Evolutionary conservation across 2,113 vertebrate genomes (phyloP).

Genomic region (Stegostoma tigrinum): DNA sequence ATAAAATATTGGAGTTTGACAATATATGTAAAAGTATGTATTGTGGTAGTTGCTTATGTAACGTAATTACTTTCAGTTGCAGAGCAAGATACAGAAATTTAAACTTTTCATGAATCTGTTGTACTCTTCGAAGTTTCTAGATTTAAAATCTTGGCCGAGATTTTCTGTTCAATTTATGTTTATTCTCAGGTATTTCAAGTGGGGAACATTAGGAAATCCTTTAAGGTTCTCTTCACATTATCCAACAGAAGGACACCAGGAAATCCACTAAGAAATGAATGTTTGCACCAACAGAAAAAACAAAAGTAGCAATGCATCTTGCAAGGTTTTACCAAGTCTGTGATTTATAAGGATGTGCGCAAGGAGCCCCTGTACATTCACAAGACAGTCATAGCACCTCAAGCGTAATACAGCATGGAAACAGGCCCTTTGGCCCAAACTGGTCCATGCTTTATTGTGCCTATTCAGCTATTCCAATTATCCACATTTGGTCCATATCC

Average conservation of each 20-base stretch:
- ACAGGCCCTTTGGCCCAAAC: too few species aligned
- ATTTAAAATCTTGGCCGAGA: neutral
- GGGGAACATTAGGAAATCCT: neutral
- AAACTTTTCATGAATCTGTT: neutral
- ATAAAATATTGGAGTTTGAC: neutral
- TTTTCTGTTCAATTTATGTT: neutral
- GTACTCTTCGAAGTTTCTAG: neutral
- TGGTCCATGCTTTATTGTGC: too few species aligned
- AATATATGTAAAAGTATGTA: neutral
- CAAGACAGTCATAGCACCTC: too few species aligned
- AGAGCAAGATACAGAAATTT: neutral
- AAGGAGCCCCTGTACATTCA: neutral
- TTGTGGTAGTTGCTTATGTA: neutral
- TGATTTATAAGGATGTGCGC: neutral
- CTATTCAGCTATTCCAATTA: too few species aligned
- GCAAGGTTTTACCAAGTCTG: neutral
- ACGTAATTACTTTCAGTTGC: neutral
- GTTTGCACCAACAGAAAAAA: neutral
- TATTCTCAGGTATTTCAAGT: neutral
- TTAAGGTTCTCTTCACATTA: neutral
- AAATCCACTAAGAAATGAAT: neutral
- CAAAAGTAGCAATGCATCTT: neutral
- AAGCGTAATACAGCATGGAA: too few species aligned
- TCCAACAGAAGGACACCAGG: neutral
- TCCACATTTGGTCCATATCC: too few species aligned